Percentiles rank a stretch among this genome's conserved stretches.
Conservation (phyloP, 2,797 vertebrate species). For the Coccyzus lansbergi region DNA sequence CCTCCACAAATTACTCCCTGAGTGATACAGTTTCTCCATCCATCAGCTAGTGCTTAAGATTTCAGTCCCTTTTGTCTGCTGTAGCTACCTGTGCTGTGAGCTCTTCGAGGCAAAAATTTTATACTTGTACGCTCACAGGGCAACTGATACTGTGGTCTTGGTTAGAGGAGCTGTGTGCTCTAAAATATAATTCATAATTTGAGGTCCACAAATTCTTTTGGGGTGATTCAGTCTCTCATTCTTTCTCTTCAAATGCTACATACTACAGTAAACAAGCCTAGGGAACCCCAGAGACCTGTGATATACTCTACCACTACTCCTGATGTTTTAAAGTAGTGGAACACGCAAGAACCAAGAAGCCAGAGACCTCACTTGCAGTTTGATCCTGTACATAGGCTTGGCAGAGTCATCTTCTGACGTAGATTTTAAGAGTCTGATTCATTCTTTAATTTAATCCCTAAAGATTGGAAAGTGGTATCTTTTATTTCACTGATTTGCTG, state of each 20-base stretch:
- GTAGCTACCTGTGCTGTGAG: not conserved
- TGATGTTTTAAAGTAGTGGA: not conserved
- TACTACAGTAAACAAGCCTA: not conserved
- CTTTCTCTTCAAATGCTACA: not conserved
- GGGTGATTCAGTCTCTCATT: not conserved
- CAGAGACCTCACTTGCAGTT: not conserved
- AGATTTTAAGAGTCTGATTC: not conserved
- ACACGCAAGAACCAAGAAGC: not conserved
- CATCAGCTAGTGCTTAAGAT: not conserved
- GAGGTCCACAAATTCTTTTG: not conserved
- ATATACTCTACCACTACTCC: not conserved
- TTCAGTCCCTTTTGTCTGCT: not conserved
- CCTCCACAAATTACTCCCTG: not conserved
- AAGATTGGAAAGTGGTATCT: not conserved
- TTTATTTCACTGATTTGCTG: not conserved
- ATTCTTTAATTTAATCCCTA: not conserved
- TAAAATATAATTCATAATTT: not conserved
- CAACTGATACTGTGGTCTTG: not conserved
- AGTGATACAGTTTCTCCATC: not conserved
- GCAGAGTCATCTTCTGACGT: not conserved
- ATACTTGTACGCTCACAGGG: not conserved
- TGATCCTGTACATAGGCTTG: accelerated
- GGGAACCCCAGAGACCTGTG: not conserved
- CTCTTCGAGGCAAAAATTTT: not conserved
- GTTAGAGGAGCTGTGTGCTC: not conserved